Evolutionary conservation across 2,113 vertebrate species (phyloP).

Genomic region (Thryonomys swinderianus): DNA sequence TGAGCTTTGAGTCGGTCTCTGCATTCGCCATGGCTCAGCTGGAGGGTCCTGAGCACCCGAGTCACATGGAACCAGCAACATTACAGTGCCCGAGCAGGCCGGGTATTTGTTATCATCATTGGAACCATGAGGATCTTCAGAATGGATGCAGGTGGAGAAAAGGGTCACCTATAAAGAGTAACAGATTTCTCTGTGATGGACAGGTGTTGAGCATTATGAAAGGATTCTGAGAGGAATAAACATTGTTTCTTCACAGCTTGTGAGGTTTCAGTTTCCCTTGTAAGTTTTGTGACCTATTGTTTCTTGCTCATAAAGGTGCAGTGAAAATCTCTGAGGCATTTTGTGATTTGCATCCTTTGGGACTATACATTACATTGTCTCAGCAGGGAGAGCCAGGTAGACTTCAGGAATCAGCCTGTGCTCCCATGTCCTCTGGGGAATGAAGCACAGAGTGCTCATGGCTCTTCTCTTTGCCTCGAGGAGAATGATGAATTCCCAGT

Average conservation of each 20-base stretch:
- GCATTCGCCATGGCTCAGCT: not conserved
- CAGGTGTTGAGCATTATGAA: not conserved
- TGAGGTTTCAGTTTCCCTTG: not conserved
- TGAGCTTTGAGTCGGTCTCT: not conserved
- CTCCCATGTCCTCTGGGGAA: not conserved
- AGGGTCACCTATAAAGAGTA: not conserved
- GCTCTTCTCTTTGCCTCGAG: not conserved
- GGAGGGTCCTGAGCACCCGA: not conserved
- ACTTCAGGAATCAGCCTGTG: not conserved
- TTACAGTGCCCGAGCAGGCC: not conserved
- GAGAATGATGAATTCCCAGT: not conserved
- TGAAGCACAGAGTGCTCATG: not conserved
- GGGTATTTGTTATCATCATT: not conserved
- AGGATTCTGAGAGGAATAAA: conserved; percentile 8
- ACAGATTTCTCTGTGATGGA: not conserved
- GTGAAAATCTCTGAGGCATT: not conserved
- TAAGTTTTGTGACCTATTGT: not conserved
- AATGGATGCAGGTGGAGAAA: not conserved
- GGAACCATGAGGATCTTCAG: not conserved
- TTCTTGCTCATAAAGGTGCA: not conserved
- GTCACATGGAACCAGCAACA: not conserved
- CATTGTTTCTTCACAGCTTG: not conserved
- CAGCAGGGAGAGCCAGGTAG: not conserved
- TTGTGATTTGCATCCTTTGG: not conserved
- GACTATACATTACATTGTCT: not conserved